A percentile compares a stretch with the other conserved stretches of the same genome.
phyloP scores from a whole-genome alignment of 2,113 vertebrate genomes.

The Chaetodon trifascialis region DNA sequence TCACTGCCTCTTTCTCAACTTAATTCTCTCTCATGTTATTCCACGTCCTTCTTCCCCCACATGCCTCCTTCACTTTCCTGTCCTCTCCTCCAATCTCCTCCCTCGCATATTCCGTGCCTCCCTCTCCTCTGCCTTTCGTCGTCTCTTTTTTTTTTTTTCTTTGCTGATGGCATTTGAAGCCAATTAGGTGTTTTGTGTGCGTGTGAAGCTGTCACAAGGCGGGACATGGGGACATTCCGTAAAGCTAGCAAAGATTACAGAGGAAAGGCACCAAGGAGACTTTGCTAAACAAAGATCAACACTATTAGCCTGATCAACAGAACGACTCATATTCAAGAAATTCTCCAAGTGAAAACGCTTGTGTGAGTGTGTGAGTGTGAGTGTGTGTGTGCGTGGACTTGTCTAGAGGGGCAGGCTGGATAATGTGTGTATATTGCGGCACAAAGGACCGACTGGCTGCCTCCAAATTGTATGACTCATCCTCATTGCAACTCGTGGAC shows the following conservation, averaged over 20 bases:
- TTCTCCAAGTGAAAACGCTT: slow-evolving; percentile 32
- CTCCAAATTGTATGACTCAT: slow-evolving; percentile 78
- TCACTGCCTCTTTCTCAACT: slow-evolving; percentile 19
- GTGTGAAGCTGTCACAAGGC: slow-evolving; percentile 45
- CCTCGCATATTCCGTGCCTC: not conserved
- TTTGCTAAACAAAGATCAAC: slow-evolving; percentile 56
- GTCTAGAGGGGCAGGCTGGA: slow-evolving; percentile 44
- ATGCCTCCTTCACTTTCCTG: slow-evolving; percentile 7
- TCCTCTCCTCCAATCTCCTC: not conserved
- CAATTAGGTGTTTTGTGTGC: slow-evolving; percentile 64
- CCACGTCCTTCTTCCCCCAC: slow-evolving; percentile 4
- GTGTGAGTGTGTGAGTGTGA: slow-evolving; percentile 54
- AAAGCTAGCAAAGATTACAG: slow-evolving; percentile 43
- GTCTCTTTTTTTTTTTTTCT: slow-evolving; percentile 2
- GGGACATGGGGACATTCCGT: slow-evolving; percentile 37
- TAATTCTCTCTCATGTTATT: slow-evolving; percentile 42
- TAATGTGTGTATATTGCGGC: slow-evolving; percentile 72
- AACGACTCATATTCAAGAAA: slow-evolving; percentile 35
- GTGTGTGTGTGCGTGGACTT: slow-evolving; percentile 33
- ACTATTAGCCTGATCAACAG: slow-evolving; percentile 53
- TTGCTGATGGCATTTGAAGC: slow-evolving; percentile 68
- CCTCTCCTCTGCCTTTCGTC: slow-evolving; percentile 8
- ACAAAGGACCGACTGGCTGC: slow-evolving; percentile 68
- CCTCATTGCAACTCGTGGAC: slow-evolving; percentile 58
- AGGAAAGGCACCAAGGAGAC: slow-evolving; percentile 27